Conservation (phyloP, 2,113 vertebrate genomes). For the Leptodactylus fuscus region DNA sequence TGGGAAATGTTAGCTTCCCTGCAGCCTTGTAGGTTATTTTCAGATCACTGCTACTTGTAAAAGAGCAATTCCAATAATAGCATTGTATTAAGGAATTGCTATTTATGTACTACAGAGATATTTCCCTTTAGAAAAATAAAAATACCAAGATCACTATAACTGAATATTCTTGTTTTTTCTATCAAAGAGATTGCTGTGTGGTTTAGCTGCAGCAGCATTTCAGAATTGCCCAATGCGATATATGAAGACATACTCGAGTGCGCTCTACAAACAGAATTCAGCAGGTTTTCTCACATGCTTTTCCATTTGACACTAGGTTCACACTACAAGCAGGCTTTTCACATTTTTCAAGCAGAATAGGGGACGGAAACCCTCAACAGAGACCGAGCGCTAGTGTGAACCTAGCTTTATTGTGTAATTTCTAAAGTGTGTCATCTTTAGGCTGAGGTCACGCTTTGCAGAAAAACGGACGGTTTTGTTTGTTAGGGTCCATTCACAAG, state of each 20-base stretch:
- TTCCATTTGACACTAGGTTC: no score
- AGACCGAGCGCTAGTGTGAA: no score
- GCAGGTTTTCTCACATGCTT: conserved; percentile 5
- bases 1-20: neutral
- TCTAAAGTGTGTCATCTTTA: conserved; percentile 5
- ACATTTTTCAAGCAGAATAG: no score
- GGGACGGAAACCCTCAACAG: no score
- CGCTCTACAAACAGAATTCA: conserved; percentile 20
- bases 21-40: neutral
- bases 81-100: neutral
- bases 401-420: conserved; percentile 21
- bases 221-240: neutral
- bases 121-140: neutral
- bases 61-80: neutral
- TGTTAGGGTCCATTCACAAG: no score
- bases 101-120: neutral
- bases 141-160: no score
- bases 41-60: neutral
- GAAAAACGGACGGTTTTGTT: no score
- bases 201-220: neutral
- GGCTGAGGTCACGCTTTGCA: no score
- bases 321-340: no score
- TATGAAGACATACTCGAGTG: conserved; percentile 11
- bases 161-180: neutral
- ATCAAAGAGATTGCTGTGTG: neutral